phyloP scores from a whole-genome alignment of 1,140 invertebrate species.

The Odontomachus brunneus region DNA sequence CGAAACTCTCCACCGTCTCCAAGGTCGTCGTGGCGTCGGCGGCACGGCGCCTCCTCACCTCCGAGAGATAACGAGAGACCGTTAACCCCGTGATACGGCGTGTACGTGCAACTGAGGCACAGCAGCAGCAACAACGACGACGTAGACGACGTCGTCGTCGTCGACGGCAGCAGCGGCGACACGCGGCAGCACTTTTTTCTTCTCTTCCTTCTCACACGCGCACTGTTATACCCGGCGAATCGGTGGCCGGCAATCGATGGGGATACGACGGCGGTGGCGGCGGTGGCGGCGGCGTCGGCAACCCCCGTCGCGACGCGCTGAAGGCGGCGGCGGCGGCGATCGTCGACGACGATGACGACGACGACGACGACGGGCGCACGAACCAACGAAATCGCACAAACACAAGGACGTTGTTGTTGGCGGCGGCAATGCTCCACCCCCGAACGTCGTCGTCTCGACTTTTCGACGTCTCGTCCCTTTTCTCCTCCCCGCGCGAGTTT shows the following conservation, averaged over 20 bases:
- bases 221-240: conserved; percentile 60
- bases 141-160: too few relatives aligned
- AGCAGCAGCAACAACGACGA: not conserved
- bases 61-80: conserved; percentile 77
- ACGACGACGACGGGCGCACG: conserved; percentile 47
- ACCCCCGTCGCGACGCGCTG: conserved; percentile 53
- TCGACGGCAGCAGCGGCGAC: not conserved
- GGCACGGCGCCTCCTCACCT: conserved; percentile 81
- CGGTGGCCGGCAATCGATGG: conserved; percentile 55
- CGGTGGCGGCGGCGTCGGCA: conserved; percentile 60
- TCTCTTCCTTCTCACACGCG: conserved; percentile 24
- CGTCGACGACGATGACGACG: conserved; percentile 47
- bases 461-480: conserved; percentile 20
- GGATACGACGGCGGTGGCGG: conserved; percentile 16
- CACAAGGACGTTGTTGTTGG: conserved; percentile 49
- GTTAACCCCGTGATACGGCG: conserved; percentile 79
- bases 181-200: conserved; percentile 57
- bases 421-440: conserved; percentile 63
- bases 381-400: conserved; percentile 28
- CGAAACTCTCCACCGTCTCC: conserved; percentile 86
- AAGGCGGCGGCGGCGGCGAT: conserved; percentile 8
- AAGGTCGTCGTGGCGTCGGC: conserved; percentile 76
- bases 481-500: not conserved
- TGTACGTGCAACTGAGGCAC: conserved; percentile 41
- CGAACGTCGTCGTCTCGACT: conserved; percentile 33